These are phyloP conservation scores for Pogonomyrmex barbatus DNA, from an alignment of 1,140 invertebrate species.

Conservation along the genomic window DNA sequence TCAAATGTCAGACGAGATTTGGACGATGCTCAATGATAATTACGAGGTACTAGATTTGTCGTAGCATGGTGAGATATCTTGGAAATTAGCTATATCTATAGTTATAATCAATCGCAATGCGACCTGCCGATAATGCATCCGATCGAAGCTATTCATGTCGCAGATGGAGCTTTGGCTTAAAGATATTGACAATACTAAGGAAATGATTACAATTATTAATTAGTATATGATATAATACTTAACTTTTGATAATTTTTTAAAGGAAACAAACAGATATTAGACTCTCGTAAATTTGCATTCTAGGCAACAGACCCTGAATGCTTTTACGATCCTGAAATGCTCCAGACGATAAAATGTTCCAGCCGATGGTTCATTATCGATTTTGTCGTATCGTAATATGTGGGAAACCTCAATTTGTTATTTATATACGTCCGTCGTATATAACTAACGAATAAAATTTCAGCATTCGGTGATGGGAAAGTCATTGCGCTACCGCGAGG, in stretches of 20 bases:
- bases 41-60: constrained; percentile 4
- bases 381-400: neutral
- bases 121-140: constrained; percentile 4
- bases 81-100: constrained; percentile 41
- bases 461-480: neutral
- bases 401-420: neutral
- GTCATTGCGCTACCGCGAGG: neutral
- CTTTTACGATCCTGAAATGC: no score
- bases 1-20: constrained; percentile 33
- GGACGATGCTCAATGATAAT: constrained; percentile 24
- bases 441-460: constrained; percentile 26
- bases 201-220: constrained; percentile 9
- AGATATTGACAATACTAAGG: constrained; percentile 14
- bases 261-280: neutral
- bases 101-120: neutral
- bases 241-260: neutral
- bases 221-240: neutral
- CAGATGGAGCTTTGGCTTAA: constrained; percentile 2
- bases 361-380: neutral
- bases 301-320: no score
- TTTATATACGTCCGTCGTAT: neutral
- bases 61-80: neutral
- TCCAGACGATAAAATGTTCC: neutral
- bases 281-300: neutral
- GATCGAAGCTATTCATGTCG: constrained; percentile 13